These are phyloP conservation scores for Myotis findleyi DNA, from an alignment of 2,797 vertebrate genomes.

Conservation along the genomic window DNA sequence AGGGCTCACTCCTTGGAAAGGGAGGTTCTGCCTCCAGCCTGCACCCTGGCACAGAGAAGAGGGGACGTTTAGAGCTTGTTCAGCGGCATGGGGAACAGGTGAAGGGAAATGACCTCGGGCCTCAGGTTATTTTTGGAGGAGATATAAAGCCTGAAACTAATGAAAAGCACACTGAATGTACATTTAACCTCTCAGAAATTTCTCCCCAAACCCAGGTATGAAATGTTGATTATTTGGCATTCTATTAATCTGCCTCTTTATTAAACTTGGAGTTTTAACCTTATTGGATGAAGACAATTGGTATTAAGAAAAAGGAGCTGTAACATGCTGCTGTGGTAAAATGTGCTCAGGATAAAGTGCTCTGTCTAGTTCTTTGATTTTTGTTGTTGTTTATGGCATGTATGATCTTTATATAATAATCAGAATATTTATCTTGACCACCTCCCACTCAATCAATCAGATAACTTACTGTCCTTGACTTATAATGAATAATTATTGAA, in stretches of 20 bases:
- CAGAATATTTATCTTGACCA: not conserved
- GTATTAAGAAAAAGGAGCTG: not conserved
- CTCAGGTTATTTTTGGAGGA: not conserved
- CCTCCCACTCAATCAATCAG: not conserved
- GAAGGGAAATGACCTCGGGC: not conserved
- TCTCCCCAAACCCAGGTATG: not conserved
- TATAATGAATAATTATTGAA: not conserved
- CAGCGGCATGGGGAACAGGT: not conserved
- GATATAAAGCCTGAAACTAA: not conserved
- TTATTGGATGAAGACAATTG: not conserved
- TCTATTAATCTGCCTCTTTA: not conserved
- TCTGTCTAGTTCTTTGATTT: not conserved
- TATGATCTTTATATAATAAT: not conserved
- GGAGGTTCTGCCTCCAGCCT: not conserved
- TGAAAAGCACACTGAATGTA: not conserved
- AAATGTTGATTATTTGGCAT: not conserved
- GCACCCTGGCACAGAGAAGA: not conserved
- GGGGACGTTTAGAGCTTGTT: not conserved
- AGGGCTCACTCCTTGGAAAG: not conserved
- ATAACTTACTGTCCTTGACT: not conserved
- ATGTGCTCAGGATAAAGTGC: not conserved
- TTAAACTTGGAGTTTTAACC: not conserved
- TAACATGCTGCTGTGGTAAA: not conserved
- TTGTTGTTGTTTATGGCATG: not conserved
- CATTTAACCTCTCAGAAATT: not conserved